These are phyloP conservation scores for Helarctos malayanus DNA, from an alignment of 2,797 vertebrate species.

Conservation along the genomic window DNA sequence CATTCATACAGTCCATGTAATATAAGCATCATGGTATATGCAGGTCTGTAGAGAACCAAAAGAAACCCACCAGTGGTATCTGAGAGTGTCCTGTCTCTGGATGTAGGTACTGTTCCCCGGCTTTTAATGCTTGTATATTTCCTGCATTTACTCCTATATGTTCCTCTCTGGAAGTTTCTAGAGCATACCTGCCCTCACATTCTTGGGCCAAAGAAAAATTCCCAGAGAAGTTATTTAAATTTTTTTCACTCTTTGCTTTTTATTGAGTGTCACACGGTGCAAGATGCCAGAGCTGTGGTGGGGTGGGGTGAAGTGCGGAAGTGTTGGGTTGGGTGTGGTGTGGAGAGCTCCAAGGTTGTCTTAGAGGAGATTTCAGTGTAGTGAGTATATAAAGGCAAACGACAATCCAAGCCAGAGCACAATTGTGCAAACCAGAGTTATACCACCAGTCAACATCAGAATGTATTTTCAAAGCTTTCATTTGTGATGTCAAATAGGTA, in stretches of 20 bases:
- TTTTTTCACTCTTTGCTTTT: background rate
- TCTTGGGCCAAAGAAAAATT: conserved; percentile 22
- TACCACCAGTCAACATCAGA: background rate
- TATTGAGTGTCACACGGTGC: background rate
- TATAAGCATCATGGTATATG: background rate
- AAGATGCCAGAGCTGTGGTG: background rate
- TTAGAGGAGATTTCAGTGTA: background rate
- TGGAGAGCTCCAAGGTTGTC: background rate
- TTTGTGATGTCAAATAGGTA: background rate
- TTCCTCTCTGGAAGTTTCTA: background rate
- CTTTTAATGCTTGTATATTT: background rate
- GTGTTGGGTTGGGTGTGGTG: no score
- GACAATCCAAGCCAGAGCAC: background rate
- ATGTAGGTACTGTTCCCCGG: background rate
- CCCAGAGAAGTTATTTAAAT: background rate
- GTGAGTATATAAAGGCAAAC: background rate
- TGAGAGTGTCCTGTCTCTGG: background rate
- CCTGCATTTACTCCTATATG: background rate
- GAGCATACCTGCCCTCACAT: background rate
- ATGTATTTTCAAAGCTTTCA: background rate
- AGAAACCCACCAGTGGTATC: background rate
- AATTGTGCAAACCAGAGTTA: background rate
- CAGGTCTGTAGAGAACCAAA: background rate
- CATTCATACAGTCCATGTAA: background rate
- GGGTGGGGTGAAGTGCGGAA: background rate